Evolutionary conservation across 2,888 invertebrate species (phyloP), one percentile per base, ranked within the genome.

Genomic region (Smittia aterrima): DNA sequence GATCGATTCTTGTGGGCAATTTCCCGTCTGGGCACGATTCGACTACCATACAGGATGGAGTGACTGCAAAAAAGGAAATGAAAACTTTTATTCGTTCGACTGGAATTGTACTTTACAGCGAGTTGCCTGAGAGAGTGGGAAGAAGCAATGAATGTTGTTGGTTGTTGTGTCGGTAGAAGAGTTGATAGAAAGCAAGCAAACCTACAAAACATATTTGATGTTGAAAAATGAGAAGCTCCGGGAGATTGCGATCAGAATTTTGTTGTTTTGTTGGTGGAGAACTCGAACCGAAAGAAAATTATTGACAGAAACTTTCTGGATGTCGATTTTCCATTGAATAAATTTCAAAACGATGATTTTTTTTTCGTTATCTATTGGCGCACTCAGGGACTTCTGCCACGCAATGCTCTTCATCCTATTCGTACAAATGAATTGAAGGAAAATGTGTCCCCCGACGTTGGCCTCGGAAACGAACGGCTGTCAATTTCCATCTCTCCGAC

Each of bases 31-130:
- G 58, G 58, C 58, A 27, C 25, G 4, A 53, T 22, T 22, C 24
- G 58, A 58, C 53, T 3, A 58, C 58, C 11, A 58, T 58, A 27
- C 25, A 64, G 64, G 64, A 64, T 64, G 22, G 27, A 64, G 25
- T 64, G 27, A 64, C 25, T 64, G 64, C 27, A 64, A 27, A 64
- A 66, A 20, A 66, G 66, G 66, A 66, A 66, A 66, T 66, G 38
- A 38, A 66, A 66, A 66, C 66, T 66, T 71, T 71, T 47, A 71
- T 71, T 71, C 71, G 53, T 72, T 72, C 72, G 32, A 72, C 54
- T 54, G 25, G 47, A 71, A 71, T 53, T 71, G 54, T 71, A 27
- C 18, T 71, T 67, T 40, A 71, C 25, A 71, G 32, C n/a, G n/a
- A n/a, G n/a, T n/a, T n/a, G 32, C 32, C 32, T 32, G 32, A 32